Percentiles rank a stretch among this genome's conserved stretches.
Conservation (phyloP, 2,797 vertebrate species). For the Syngnathus acus region DNA sequence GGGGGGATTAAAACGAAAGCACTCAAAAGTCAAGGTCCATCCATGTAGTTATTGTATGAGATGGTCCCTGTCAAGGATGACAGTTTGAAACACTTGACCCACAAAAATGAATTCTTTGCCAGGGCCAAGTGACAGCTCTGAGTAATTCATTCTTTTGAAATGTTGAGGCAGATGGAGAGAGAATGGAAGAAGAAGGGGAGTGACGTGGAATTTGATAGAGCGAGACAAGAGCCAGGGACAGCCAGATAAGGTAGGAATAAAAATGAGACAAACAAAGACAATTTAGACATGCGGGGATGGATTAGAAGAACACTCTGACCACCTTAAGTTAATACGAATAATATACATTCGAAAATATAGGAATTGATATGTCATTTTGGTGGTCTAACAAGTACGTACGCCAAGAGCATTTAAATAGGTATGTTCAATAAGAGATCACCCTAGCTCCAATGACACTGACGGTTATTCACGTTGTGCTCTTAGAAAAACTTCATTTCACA, state of each 20-base stretch:
- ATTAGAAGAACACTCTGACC: not conserved
- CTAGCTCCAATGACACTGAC: slow-evolving; percentile 28
- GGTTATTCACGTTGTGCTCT: slow-evolving; percentile 28
- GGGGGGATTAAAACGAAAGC: slow-evolving; percentile 24
- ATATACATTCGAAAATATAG: too few species aligned
- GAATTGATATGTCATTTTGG: not conserved
- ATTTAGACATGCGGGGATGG: not conserved
- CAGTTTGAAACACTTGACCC: slow-evolving; percentile 75
- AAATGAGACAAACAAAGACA: slow-evolving; percentile 25
- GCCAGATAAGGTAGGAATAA: slow-evolving; percentile 17
- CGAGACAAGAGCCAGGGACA: slow-evolving; percentile 36
- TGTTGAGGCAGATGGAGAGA: slow-evolving; percentile 55
- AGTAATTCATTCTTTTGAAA: slow-evolving; percentile 73
- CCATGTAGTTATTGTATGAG: slow-evolving; percentile 69
- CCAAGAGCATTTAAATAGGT: slow-evolving; percentile 30
- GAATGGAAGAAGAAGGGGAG: slow-evolving; percentile 42
- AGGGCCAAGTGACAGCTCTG: slow-evolving; percentile 65
- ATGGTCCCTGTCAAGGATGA: slow-evolving; percentile 74
- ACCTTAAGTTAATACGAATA: not conserved
- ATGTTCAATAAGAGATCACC: slow-evolving; percentile 59
- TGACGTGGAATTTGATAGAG: slow-evolving; percentile 50
- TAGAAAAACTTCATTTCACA: slow-evolving; percentile 42
- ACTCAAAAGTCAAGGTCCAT: slow-evolving; percentile 64
- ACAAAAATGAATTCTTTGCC: slow-evolving; percentile 73
- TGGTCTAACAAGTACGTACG: not conserved